phyloP scores from a whole-genome alignment of 1,140 invertebrate species.

The Hypsibius dujardini region DNA sequence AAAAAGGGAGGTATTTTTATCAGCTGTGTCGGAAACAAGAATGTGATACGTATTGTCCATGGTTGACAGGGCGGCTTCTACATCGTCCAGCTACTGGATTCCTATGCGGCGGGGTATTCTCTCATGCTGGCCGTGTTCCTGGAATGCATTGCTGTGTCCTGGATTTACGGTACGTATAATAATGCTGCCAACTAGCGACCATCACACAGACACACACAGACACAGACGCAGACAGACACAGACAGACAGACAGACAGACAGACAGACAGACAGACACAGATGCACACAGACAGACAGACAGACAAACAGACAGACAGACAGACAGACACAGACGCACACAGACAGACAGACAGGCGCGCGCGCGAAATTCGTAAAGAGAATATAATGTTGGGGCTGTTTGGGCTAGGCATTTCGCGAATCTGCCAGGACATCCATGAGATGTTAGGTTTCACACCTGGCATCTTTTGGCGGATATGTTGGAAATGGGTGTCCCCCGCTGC shows the following conservation, averaged over 20 bases:
- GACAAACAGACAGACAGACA: no score
- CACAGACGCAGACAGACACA: no score
- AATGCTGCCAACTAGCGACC: no score
- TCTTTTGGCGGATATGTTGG: slow-evolving; percentile 85
- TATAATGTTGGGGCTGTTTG: no score
- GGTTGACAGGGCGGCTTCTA: slow-evolving; percentile 67
- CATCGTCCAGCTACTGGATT: slow-evolving; percentile 81
- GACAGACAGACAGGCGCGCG: background rate
- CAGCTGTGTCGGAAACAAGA: no score
- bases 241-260: no score
- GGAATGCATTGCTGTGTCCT: slow-evolving; percentile 84
- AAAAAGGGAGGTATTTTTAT: no score
- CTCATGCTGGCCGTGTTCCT: slow-evolving; percentile 93
- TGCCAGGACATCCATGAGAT: slow-evolving; percentile 77
- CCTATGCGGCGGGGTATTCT: slow-evolving; percentile 86
- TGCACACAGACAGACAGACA: no score
- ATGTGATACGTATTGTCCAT: no score
- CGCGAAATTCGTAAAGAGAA: no score
- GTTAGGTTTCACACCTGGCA: slow-evolving; percentile 69
- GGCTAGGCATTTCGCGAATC: slow-evolving; percentile 40
- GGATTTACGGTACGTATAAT: slow-evolving; percentile 64
- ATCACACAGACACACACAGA: no score
- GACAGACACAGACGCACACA: background rate
- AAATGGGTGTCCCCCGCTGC: slow-evolving; percentile 69
- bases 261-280: no score